A percentile compares a stretch with the other conserved stretches of the same genome.
Conservation (phyloP, 2,888 invertebrate species). For the Patella pellucida region DNA sequence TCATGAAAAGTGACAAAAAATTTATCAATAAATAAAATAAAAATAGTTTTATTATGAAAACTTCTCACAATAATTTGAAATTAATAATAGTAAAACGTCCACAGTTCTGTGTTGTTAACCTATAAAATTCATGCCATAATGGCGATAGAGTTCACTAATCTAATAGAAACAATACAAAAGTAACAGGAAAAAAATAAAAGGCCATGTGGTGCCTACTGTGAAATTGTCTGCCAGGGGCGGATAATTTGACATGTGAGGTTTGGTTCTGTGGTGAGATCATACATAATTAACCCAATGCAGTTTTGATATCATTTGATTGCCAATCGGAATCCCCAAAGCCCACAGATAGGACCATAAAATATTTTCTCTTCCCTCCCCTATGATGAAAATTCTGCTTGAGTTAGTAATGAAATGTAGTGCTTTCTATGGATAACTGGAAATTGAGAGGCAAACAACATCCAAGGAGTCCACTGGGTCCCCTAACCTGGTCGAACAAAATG, state of each 20-base stretch:
- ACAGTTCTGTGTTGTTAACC: conserved; percentile 1
- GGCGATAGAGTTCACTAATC: not conserved
- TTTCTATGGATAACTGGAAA: not conserved
- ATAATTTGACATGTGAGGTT: conserved; percentile 11
- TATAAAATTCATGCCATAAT: not conserved
- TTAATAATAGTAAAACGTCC: not conserved
- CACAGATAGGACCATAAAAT: conserved; percentile 1
- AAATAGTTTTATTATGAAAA: too few species aligned
- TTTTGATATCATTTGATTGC: conserved; percentile 5
- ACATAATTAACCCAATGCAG: conserved; percentile 10
- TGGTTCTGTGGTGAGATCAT: conserved; percentile 7
- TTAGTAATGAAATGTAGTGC: not conserved
- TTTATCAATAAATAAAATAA: too few species aligned
- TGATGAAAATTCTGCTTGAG: not conserved
- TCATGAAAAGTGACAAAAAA: too few species aligned
- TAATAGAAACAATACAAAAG: not conserved
- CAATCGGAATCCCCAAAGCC: not conserved
- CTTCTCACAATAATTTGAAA: too few species aligned
- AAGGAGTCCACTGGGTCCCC: not conserved
- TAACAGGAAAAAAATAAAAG: conserved; percentile 3
- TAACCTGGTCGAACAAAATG: not conserved
- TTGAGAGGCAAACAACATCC: conserved; percentile 2
- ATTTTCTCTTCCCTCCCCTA: not conserved
- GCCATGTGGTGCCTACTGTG: conserved; percentile 7
- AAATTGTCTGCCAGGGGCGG: conserved; percentile 5